Base-by-base conservation (phyloP, 2,797 vertebrate species). In the Acanthurus lineatus region DNA sequence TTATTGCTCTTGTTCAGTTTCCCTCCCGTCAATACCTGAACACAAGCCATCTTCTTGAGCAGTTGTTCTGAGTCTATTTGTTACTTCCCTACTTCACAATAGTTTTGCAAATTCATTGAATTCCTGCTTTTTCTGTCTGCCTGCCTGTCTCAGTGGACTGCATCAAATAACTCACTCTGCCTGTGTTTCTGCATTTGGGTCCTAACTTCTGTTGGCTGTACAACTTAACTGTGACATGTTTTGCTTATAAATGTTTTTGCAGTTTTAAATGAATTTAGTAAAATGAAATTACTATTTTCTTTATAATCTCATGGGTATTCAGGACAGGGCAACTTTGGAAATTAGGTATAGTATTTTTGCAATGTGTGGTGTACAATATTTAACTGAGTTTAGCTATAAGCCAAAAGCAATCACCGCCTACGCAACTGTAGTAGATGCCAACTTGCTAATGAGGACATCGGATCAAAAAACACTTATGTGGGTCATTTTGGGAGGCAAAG, bases 401-500 rank as follows among this genome's bases (percentile, higher is more conserved):
- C 56, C 69, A 76, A 70, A 85, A 82, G 19, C 32, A 62, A 58
- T 35, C 19, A 64, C 19, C 57, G 45, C 69, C 54, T 59, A 65
- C 59, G 42, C 40, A 67, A 47, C 45, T 47, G 62, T 58, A 25
- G 22, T 56, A 1, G 7, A 47, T 72, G 52, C 74, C 25, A n/a
- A 10, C 42, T 52, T 67, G 54, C 68, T 79, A 66, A 82, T 86
- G 40, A 49, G 35, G 17, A 35, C 42, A 17, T 66, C 16, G 75
- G 75, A 76, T 84, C 54, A 60, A 52, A 81, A 74, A 78, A 48
- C 14, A 20, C 35, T 68, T 44, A 22, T 28, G 56, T 74, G 57
- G 61, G 66, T 77, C 47, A 60, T 76, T 89, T 86, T 72, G 40
- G 16, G 60, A 73, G 60, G 58, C 53, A 45, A 38, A 57, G 52